A percentile compares a stretch with the other conserved stretches of the same genome.
These are phyloP conservation scores for Streblospio benedicti DNA, from an alignment of 1,140 invertebrate species.

Conservation along the genomic window DNA sequence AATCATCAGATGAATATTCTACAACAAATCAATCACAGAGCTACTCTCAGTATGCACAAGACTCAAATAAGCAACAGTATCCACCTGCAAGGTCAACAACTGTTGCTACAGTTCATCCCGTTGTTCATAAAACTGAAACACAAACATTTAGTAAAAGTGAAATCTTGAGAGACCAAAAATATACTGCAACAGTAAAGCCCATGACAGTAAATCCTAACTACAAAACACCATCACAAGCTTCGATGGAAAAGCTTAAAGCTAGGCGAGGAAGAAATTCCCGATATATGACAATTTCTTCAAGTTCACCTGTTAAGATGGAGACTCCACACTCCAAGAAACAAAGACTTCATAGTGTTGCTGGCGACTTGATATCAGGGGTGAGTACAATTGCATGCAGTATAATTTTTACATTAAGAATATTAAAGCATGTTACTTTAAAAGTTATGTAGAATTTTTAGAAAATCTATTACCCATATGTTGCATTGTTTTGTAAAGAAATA, in stretches of 20 bases:
- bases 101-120: not conserved
- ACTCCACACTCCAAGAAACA: constrained; percentile 53
- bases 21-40: no score
- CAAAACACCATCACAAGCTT: not conserved
- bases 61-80: no score
- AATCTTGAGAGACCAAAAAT: not conserved
- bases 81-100: not conserved
- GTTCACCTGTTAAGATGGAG: constrained; percentile 48
- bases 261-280: constrained; percentile 36
- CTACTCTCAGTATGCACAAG: no score
- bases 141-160: no score
- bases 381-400: not conserved
- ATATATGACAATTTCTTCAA: constrained; percentile 76
- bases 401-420: constrained; percentile 68
- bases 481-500: no score
- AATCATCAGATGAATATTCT: no score
- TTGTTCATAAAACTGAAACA: not conserved
- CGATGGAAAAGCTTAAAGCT: constrained; percentile 51
- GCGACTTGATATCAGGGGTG: constrained; percentile 4
- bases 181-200: constrained; percentile 15
- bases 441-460: no score
- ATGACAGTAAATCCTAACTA: constrained; percentile 23
- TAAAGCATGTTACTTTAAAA: constrained; percentile 47
- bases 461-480: no score
- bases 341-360: constrained; percentile 56